Base-by-base conservation (phyloP, 1,140 invertebrate genomes). In the Pseudoatta argentina region DNA sequence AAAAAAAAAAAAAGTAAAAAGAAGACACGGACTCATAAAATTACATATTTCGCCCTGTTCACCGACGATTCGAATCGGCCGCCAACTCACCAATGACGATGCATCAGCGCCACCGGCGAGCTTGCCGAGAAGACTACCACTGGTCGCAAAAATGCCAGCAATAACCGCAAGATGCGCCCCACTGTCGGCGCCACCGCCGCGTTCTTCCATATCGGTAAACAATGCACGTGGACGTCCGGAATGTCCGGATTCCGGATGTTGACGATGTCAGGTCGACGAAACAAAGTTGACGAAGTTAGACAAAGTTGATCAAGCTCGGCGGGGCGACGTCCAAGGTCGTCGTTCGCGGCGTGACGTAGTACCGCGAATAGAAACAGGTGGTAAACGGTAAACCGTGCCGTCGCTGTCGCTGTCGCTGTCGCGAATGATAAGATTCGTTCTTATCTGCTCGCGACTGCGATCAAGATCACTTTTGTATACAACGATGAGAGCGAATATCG, bases 121-220 rank as follows among this genome's bases (percentile, higher is more conserved):
- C 91, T 95, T 95, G 27, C 93, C 94, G 6, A 94, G 91, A 61
- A 94, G 72, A 85, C 94, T 94, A 10, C 94, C 94, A 14, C 77
- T 66, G 18, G 94, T 93, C 6, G 93, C 93, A 59, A 94, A 94
- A 81, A 93, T 64, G 44, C 94, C 94, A 27, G 93, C 86, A 7
- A 90, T 24, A 2, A 95, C 63, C 3, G 94, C 92, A 63, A 93
- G 86, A 69, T 87, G 71, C 63, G 93, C 86, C 14, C 83, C 86
- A 4, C 21, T 21, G 27, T 3, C 34, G 66, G 21, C 72, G 12
- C 48, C 27, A 48, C 1, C 27, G 18, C 18, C 67, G 44, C 59
- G 69, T 34, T 4, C 79, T 55, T 73, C 69, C 79, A 89, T 51
- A 79, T 81, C 76, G 76, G 39, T 39, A 14, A 73, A n/a, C 21